Conservation (phyloP, 2,888 invertebrate genomes). For the Panzeria rudis region DNA sequence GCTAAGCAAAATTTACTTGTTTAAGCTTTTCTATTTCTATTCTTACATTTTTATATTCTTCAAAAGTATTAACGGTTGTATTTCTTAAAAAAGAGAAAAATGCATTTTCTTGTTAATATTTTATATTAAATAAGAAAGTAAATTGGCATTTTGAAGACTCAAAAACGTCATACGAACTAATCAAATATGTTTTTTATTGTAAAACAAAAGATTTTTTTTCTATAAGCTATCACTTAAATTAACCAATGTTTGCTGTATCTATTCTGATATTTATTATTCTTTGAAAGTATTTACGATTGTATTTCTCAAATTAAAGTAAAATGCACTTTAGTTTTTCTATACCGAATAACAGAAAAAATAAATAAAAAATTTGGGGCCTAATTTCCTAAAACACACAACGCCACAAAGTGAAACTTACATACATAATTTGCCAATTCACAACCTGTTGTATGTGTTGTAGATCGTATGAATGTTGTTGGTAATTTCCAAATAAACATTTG, state of each 20-base stretch:
- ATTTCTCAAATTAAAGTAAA: constrained; percentile 25
- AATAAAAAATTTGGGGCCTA: no score
- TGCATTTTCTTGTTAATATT: constrained; percentile 37
- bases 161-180: background rate
- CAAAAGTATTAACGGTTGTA: constrained; percentile 54
- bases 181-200: background rate
- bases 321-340: constrained; percentile 14
- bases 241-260: background rate
- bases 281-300: constrained; percentile 56
- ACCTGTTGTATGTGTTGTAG: no score
- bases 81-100: constrained; percentile 17
- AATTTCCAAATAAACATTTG: no score
- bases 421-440: no score
- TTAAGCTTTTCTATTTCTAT: constrained; percentile 2
- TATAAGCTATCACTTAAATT: background rate
- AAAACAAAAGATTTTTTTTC: background rate
- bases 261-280: background rate
- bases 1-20: constrained; percentile 12
- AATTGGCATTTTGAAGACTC: background rate
- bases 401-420: no score
- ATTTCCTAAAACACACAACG: no score
- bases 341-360: background rate
- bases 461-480: no score
- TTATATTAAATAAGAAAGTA: background rate
- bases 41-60: background rate